Percentiles rank a stretch among this genome's conserved stretches.
Evolutionary conservation across 2,797 vertebrate species (phyloP).

Genomic region (Apogon hyalosoma): DNA sequence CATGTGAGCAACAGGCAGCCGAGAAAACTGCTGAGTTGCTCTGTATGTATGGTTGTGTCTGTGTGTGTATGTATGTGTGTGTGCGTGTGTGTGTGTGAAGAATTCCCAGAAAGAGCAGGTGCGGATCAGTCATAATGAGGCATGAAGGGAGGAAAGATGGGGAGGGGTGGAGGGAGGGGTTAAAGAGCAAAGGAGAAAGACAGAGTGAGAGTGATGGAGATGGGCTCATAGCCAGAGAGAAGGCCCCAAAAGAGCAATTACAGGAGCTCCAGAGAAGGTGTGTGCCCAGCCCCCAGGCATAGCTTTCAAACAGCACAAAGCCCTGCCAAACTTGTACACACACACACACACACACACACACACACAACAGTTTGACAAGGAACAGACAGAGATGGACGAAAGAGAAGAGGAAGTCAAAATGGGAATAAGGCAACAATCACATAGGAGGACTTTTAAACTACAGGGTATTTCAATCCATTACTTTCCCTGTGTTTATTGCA

Average conservation of each 20-base stretch:
- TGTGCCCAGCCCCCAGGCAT: slow-evolving; percentile 69
- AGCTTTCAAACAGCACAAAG: slow-evolving; percentile 66
- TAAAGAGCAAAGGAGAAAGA: slow-evolving; percentile 53
- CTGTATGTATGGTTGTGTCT: slow-evolving; percentile 28
- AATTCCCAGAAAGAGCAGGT: slow-evolving; percentile 75
- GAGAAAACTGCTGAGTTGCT: slow-evolving; percentile 73
- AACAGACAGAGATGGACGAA: slow-evolving; percentile 22
- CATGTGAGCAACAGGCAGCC: slow-evolving; percentile 64
- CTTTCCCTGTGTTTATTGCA: slow-evolving; percentile 15
- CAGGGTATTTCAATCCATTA: slow-evolving; percentile 13
- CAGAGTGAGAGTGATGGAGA: slow-evolving; percentile 69
- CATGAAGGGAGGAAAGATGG: slow-evolving; percentile 59
- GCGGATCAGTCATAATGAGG: slow-evolving; percentile 79
- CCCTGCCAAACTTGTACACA: slow-evolving; percentile 53
- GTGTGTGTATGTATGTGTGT: slow-evolving; percentile 25
- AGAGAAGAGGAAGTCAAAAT: slow-evolving; percentile 34
- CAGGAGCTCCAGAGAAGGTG: slow-evolving; percentile 73
- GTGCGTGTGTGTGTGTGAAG: slow-evolving; percentile 30
- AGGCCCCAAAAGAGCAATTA: slow-evolving; percentile 83
- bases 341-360: slow-evolving; percentile 19
- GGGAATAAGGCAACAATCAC: slow-evolving; percentile 18
- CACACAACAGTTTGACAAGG: slow-evolving; percentile 18
- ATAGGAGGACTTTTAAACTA: slow-evolving; percentile 34
- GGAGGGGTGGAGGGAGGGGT: slow-evolving; percentile 40
- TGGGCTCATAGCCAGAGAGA: slow-evolving; percentile 68